Conservation (phyloP, 2,888 invertebrate genomes). For the Mystacides longicornis region DNA sequence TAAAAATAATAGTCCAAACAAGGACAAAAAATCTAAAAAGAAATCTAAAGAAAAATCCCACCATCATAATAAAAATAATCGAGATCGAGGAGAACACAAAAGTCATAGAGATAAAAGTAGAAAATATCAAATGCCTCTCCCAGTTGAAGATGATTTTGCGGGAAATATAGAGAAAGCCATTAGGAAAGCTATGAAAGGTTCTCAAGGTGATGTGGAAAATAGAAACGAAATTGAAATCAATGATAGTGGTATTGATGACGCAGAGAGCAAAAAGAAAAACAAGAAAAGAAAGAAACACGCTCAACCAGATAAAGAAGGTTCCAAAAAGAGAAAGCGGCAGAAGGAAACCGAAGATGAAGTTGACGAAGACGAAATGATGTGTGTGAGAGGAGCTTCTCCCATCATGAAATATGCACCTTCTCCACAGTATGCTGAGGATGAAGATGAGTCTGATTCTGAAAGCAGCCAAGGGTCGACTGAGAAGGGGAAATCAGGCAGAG, state of each 20-base stretch:
- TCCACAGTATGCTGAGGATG: slow-evolving; percentile 31
- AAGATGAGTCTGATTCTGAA: slow-evolving; percentile 48
- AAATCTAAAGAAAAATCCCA: slow-evolving; percentile 33
- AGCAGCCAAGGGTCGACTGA: slow-evolving; percentile 49
- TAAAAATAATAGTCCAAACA: slow-evolving; percentile 36
- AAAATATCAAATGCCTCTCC: slow-evolving; percentile 34
- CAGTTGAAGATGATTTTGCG: slow-evolving; percentile 65
- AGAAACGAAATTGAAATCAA: slow-evolving; percentile 17
- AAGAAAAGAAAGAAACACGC: slow-evolving; percentile 53
- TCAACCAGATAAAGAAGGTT: slow-evolving; percentile 47
- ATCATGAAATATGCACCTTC: slow-evolving; percentile 33
- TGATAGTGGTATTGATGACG: slow-evolving; percentile 33
- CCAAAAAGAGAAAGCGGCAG: slow-evolving; percentile 50
- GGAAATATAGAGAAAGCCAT: slow-evolving; percentile 72
- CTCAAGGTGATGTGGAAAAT: slow-evolving; percentile 33
- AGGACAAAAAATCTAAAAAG: slow-evolving; percentile 28
- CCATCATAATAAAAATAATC: slow-evolving; percentile 12
- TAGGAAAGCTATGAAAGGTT: slow-evolving; percentile 64
- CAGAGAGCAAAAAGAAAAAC: slow-evolving; percentile 46
- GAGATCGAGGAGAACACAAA: slow-evolving; percentile 19
- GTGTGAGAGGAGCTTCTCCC: slow-evolving; percentile 71
- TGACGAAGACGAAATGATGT: slow-evolving; percentile 75
- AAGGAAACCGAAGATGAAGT: slow-evolving; percentile 47
- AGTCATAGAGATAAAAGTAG: slow-evolving; percentile 34
- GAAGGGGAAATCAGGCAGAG: slow-evolving; percentile 40